phyloP scores from a whole-genome alignment of 1,140 invertebrate species.

The Bradynema listronoti region DNA sequence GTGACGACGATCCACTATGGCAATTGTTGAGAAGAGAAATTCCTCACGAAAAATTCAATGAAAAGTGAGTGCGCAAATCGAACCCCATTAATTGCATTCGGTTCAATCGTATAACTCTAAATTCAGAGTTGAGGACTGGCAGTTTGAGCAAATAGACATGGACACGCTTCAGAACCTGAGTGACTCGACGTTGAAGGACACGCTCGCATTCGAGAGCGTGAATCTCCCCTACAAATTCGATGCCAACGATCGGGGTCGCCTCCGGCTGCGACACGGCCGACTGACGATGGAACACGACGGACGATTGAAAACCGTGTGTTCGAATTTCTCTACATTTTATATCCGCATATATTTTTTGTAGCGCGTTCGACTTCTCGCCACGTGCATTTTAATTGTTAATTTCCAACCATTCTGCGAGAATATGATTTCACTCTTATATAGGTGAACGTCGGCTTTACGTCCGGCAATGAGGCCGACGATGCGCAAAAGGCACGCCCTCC shows the following conservation, averaged over 20 bases:
- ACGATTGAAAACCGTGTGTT: no score
- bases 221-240: constrained; percentile 8
- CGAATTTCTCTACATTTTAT: no score
- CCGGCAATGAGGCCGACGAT: no score
- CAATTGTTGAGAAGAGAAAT: constrained; percentile 17
- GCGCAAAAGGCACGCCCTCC: no score
- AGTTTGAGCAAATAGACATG: constrained; percentile 22
- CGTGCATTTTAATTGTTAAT: no score
- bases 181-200: not conserved
- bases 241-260: constrained; percentile 13
- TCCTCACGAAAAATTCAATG: constrained; percentile 21
- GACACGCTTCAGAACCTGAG: constrained; percentile 5
- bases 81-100: not conserved
- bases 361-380: no score
- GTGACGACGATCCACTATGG: constrained; percentile 24
- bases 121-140: constrained; percentile 14
- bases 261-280: constrained; percentile 15
- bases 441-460: no score
- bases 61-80: constrained; percentile 25
- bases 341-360: no score
- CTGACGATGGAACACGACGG: no score
- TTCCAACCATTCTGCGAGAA: no score
- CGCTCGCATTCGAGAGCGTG: constrained; percentile 1
- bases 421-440: no score
- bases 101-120: not conserved